Evolutionary conservation across 2,797 vertebrate species (phyloP).

Genomic region (Sebastes oblongus): DNA sequence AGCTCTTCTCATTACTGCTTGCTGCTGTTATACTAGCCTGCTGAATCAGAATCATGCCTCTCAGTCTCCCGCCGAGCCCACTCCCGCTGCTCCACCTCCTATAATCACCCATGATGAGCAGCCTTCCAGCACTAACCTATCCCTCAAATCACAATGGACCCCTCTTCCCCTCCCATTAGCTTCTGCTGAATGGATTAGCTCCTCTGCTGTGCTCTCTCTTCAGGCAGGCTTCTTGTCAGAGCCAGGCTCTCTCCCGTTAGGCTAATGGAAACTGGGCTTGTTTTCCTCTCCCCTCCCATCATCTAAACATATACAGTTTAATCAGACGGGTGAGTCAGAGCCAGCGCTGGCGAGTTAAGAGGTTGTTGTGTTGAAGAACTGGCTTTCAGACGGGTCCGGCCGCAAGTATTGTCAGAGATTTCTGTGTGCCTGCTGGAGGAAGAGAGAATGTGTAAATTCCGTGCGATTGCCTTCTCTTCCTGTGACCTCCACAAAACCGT

Average conservation of each 20-base stretch:
- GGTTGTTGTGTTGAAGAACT: slow-evolving; percentile 63
- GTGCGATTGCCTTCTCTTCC: slow-evolving; percentile 33
- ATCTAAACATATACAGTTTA: slow-evolving; percentile 75
- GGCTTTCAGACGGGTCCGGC: slow-evolving; percentile 22
- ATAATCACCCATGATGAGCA: slow-evolving; percentile 82
- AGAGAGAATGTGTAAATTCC: slow-evolving; percentile 12
- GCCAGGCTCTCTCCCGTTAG: slow-evolving; percentile 65
- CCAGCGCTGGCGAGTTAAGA: slow-evolving; percentile 59
- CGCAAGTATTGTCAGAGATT: slow-evolving; percentile 39
- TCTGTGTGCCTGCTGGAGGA: neutral
- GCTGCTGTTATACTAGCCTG: slow-evolving; percentile 36
- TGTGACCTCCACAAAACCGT: slow-evolving; percentile 27
- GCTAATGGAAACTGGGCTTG: slow-evolving; percentile 76
- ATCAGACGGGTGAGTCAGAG: slow-evolving; percentile 73
- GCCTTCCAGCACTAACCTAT: slow-evolving; percentile 80
- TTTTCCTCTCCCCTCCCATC: slow-evolving; percentile 64
- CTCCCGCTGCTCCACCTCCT: slow-evolving; percentile 75
- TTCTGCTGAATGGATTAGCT: slow-evolving; percentile 79
- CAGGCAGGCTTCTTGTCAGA: slow-evolving; percentile 65
- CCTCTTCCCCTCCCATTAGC: slow-evolving; percentile 77
- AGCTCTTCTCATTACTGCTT: slow-evolving; percentile 43
- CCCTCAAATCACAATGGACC: slow-evolving; percentile 81
- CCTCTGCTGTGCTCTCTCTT: slow-evolving; percentile 65
- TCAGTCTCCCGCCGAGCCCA: slow-evolving; percentile 65
- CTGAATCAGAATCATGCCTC: slow-evolving; percentile 64